Evolutionary conservation across 64 coral and sea anemone genomes (phyloP), one percentile per base, ranked within the genome.

Genomic region (Hydrozoanthus tunicans): DNA sequence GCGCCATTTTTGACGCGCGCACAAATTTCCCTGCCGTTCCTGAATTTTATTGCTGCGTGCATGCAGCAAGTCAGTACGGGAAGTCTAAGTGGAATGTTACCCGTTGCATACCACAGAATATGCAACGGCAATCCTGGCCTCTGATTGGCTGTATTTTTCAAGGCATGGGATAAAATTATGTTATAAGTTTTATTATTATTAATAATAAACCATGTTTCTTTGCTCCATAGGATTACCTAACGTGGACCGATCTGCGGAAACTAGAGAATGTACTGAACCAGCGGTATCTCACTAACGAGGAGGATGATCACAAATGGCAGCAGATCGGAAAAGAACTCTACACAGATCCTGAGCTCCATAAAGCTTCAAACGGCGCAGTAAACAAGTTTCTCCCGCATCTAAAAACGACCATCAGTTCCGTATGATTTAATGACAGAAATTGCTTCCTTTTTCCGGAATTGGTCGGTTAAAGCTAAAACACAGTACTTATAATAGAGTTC

Each of bases 381-480:
- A 88, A 88, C 56, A 88, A 74, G 24, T 88, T 75, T 74, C 56
- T 74, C 1, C 84, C 84, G 32, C 84, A 88, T 56, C 56, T 88
- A 56, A 88, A 88, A 59, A 88, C 84, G n/a, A 88, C 84, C 27
- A 88, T 88, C 61, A 88, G 84, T 58, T 88, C 70, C 9, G 84
- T 88, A 56, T 88, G 26, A 88, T 59, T 12, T 58, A 82, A 12
- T 65, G 10, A 15, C 43, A 78, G 12, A 17, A 17, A 17, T 14
- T 15, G 63, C 11, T 14, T 9, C 11, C 17, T 65, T 14, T 14
- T 65, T 14, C 9, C 63, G 11, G 11, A 65, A 4, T 65, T 65
- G 9, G 11, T 65, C 11, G 63, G 63, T 12, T 15, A 65, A 15
- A 65, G 63, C 17, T 15, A 4, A 66, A 66, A 17, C 4, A 17